A percentile compares a stretch with the other conserved stretches of the same genome.
Evolutionary conservation across 2,888 invertebrate genomes (phyloP).

Genomic region (Hyles lineata): DNA sequence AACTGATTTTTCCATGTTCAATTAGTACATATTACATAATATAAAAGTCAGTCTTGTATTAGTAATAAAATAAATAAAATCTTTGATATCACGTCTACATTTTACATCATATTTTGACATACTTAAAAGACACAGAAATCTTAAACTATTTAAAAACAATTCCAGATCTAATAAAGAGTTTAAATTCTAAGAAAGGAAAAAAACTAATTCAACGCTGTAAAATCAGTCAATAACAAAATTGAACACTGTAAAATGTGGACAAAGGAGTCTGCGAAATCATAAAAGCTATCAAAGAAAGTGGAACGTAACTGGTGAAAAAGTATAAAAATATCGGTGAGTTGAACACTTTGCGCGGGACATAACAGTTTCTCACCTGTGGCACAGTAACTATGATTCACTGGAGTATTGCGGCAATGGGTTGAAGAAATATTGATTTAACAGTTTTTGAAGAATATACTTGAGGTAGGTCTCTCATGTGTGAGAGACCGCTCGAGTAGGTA

Average conservation of each 20-base stretch:
- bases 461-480: too few relatives aligned
- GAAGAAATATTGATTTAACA: not conserved
- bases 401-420: not conserved
- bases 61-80: not conserved
- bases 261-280: slow-evolving; percentile 5
- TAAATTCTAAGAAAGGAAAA: too few relatives aligned
- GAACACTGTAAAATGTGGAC: not conserved
- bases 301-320: not conserved
- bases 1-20: too few relatives aligned
- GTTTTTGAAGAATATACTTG: too few relatives aligned
- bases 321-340: slow-evolving; percentile 1
- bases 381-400: not conserved
- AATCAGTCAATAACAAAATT: not conserved
- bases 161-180: too few relatives aligned
- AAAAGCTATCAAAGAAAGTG: slow-evolving; percentile 13
- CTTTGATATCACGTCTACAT: too few relatives aligned
- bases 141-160: too few relatives aligned
- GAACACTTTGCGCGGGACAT: not conserved
- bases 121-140: too few relatives aligned
- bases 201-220: not conserved
- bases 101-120: too few relatives aligned
- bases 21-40: too few relatives aligned
- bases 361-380: not conserved
- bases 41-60: not conserved
- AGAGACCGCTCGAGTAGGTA: too few relatives aligned